These are phyloP conservation scores for Thunnus albacares DNA, from an alignment of 2,797 vertebrate species.

Conservation along the genomic window DNA sequence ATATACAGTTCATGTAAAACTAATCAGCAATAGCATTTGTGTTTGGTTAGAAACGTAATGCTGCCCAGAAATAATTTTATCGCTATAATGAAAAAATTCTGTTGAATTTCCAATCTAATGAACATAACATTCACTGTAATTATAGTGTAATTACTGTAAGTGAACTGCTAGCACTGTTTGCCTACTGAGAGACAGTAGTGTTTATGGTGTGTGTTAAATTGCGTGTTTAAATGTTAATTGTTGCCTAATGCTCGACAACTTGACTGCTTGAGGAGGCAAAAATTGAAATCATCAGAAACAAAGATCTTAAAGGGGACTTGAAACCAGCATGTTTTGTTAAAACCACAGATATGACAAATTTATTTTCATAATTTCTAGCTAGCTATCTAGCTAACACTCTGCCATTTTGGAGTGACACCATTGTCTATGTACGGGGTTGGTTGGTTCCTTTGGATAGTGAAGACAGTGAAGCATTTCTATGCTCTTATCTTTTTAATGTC, in stretches of 20 bases:
- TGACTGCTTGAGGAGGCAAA: background rate
- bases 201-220: background rate
- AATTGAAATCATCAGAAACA: background rate
- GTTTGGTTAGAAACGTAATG: background rate
- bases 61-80: background rate
- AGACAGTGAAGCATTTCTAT: too few relatives aligned
- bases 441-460: too few relatives aligned
- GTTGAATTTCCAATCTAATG: background rate
- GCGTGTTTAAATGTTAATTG: background rate
- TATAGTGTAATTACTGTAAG: background rate
- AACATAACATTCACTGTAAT: constrained; percentile 9
- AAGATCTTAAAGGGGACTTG: background rate
- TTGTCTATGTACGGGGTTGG: too few relatives aligned
- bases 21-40: background rate
- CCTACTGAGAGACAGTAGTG: background rate
- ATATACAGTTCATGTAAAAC: background rate
- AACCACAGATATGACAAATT: too few relatives aligned
- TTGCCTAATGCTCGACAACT: background rate
- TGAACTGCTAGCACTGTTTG: background rate
- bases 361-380: too few relatives aligned
- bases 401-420: too few relatives aligned
- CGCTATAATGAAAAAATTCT: background rate
- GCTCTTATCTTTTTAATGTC: too few relatives aligned
- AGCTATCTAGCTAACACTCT: too few relatives aligned
- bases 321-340: too few relatives aligned